Evolutionary conservation across 53 echinoderm and acorn worm species (phyloP).

Genomic region (Mesocentrotus franciscanus): DNA sequence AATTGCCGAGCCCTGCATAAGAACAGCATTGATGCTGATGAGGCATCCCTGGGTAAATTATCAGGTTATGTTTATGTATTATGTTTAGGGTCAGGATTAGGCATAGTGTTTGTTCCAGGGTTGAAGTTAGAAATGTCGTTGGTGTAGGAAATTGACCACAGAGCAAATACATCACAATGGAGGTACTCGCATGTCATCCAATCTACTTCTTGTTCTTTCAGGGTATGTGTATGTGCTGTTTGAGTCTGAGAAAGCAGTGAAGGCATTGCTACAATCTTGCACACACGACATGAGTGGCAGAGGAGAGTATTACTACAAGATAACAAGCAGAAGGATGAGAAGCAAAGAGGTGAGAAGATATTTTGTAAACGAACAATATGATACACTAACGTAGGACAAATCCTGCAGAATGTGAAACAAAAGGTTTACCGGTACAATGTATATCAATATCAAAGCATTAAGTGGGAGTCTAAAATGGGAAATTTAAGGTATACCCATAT

Average conservation of each 20-base stretch:
- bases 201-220: slow-evolving; percentile 32
- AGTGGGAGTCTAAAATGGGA: background rate
- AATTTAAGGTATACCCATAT: background rate
- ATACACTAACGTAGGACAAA: too few species aligned
- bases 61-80: too few species aligned
- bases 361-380: background rate
- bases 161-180: background rate
- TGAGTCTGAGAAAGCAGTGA: slow-evolving; percentile 93
- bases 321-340: slow-evolving; percentile 92
- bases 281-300: slow-evolving; percentile 92
- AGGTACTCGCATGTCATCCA: background rate
- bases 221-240: slow-evolving; percentile 96
- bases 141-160: background rate
- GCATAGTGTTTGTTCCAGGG: too few species aligned
- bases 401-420: too few species aligned
- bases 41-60: too few species aligned
- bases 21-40: too few species aligned
- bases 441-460: background rate
- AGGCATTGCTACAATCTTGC: slow-evolving; percentile 88
- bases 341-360: slow-evolving; percentile 87
- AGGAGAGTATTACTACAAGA: slow-evolving; percentile 96
- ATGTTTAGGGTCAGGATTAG: too few species aligned
- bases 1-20: too few species aligned
- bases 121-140: too few species aligned
- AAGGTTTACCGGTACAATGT: too few species aligned